Base-by-base conservation (phyloP, 2,888 invertebrate species). In the Corythucha ciliata region DNA sequence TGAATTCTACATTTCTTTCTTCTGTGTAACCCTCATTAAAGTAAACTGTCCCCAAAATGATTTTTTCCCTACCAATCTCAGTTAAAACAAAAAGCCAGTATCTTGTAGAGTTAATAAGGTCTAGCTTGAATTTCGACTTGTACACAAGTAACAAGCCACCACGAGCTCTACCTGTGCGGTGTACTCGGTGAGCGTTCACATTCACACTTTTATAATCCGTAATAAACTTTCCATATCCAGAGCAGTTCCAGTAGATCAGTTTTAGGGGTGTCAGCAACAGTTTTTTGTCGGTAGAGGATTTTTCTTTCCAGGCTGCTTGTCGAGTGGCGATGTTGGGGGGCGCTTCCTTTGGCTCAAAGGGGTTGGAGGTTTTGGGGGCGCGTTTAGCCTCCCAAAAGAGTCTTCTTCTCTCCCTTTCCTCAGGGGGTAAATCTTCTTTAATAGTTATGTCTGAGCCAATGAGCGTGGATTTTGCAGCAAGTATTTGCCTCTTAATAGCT, bases 311-410 rank as follows among this genome's bases (percentile, higher is more conserved):
- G 42, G 21, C 12, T 26, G 42, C 3, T 4, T 26, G 26, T 42
- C 42, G 14, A 42, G 21, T 10, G 42, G 42, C 8, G 26, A 26
- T 16, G 42, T n/a, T 16, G 42, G 42, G 42, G 25, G n/a, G 25
- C 26, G 42, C 24, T 41, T 41, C n/a, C 20, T 44, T 27, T 20
- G 29, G 4, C 6, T 33, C 14, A n/a, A 3, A 22, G 44, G 18
- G 18, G 16, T 44, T n/a, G 2, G 20, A 18, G 16, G 2, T 10
- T 29, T 44, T 7, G 18, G 29, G 10, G 29, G 18, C 2, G 16
- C 29, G 44, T n/a, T 44, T 44, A 29, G 44, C 16, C 29, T 44
- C 44, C 44, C 44, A 44, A n/a, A 29, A 44, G 20, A 16, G 29
- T 12, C 44, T 29, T 25, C n/a, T n/a, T n/a, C n/a, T n/a, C n/a